Evolutionary conservation across 2,797 vertebrate genomes (phyloP), one percentile per base, ranked within the genome.

Genomic region (Neoniphon sammara): DNA sequence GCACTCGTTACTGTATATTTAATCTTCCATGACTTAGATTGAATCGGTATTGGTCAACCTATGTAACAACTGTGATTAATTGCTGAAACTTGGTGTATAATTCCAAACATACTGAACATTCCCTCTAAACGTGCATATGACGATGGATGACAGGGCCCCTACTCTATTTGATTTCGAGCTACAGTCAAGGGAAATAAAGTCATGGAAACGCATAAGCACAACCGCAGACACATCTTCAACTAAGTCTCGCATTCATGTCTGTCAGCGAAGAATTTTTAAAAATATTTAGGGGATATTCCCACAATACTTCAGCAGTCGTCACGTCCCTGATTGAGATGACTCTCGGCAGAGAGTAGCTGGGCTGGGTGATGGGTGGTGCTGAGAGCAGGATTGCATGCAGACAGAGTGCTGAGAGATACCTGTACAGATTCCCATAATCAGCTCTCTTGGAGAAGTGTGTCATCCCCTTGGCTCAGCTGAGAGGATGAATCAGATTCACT

Each of bases 71-170:
- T 42, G 27, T 42, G 27, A 46, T 17, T 52, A 12, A 1, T 75
- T 73, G 20, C 1, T 36, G 30, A 70, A 78, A 12, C 10, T 53
- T 46, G 2, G n/a, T 80, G 73, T 79, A 30, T 73, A 56, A 84
- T 89, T 86, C 66, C 75, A 60, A 27, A 52, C 80, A 74, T 91
- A 88, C 85, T 80, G 76, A 83, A 82, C 88, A 86, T 89, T 88
- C 83, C 68, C 67, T 70, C 6, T 50, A 49, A 57, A 70, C 68
- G 57, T 69, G 25, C 18, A 23, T 0, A 4, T 34, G 52, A 47
- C 5, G 31, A 1, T 21, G 52, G 8, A 6, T 55, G 62, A 68
- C 74, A 49, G 31, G 0, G 2, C 56, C 20, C 42, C 34, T 34
- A 2, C 44, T n/a, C 14, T 2, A n/a, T 66, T 68, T 34, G 23